These are phyloP conservation scores for Selene dorsalis DNA, from an alignment of 2,797 vertebrate genomes.

Conservation along the genomic window DNA sequence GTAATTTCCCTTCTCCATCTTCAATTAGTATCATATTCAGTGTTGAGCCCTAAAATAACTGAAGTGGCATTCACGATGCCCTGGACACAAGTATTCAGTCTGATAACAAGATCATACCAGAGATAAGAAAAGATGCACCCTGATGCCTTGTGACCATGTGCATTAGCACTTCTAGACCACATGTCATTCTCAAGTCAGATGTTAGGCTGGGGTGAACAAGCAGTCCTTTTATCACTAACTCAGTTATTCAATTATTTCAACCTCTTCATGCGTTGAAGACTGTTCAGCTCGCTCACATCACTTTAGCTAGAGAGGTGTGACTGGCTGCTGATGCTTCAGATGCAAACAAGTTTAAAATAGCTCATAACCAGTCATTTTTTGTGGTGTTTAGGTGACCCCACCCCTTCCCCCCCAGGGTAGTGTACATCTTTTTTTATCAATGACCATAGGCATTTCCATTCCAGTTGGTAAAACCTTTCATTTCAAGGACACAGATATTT, in stretches of 20 bases:
- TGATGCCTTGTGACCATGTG: constrained; percentile 73
- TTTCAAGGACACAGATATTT: background rate
- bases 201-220: constrained; percentile 71
- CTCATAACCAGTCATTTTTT: background rate
- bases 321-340: constrained; percentile 26
- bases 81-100: constrained; percentile 20
- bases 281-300: constrained; percentile 40
- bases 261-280: constrained; percentile 57
- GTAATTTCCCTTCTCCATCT: background rate
- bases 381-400: background rate
- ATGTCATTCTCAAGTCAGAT: constrained; percentile 81
- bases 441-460: background rate
- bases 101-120: constrained; percentile 51
- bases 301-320: constrained; percentile 51
- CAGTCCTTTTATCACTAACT: constrained; percentile 74
- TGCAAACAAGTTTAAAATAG: constrained; percentile 24
- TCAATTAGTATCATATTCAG: constrained; percentile 3
- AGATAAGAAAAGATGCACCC: constrained; percentile 42
- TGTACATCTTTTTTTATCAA: no score
- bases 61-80: constrained; percentile 13
- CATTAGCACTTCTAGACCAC: constrained; percentile 66
- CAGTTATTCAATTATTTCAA: constrained; percentile 74
- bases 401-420: constrained; percentile 6
- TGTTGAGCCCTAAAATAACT: constrained; percentile 38
- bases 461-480: background rate